Evolutionary conservation across 2,113 vertebrate species (phyloP).

Genomic region (Tylochromis polylepis): DNA sequence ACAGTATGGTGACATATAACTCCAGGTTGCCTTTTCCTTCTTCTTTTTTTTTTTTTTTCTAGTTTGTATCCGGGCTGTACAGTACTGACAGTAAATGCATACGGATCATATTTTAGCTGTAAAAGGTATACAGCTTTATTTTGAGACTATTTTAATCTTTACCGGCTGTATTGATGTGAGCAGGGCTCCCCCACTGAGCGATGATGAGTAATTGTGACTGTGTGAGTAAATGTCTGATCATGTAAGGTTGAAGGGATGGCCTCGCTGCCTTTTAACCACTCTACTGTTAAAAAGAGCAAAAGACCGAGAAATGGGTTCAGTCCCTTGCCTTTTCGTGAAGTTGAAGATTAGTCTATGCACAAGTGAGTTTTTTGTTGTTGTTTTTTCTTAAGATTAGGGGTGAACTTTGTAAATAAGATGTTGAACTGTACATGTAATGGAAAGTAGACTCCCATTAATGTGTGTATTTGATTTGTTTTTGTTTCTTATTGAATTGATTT

Average conservation of each 20-base stretch:
- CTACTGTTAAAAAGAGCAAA: conserved; percentile 48
- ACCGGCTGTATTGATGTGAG: conserved; percentile 51
- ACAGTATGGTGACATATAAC: background rate
- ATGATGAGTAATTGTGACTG: conserved; percentile 10
- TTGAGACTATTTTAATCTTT: background rate
- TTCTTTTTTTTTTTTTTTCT: background rate
- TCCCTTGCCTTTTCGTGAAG: conserved; percentile 12
- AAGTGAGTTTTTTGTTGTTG: background rate
- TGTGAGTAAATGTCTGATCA: background rate
- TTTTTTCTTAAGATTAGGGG: background rate
- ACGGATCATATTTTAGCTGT: conserved; percentile 16
- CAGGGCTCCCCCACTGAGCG: conserved; percentile 71
- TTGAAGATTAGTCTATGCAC: conserved; percentile 27
- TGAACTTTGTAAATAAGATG: conserved; percentile 43
- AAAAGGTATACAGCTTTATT: background rate
- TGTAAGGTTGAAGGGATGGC: conserved; percentile 5
- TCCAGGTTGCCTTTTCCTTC: background rate
- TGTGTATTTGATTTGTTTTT: conserved; percentile 19
- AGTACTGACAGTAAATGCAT: background rate
- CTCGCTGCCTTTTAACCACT: conserved; percentile 68
- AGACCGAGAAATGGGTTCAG: background rate
- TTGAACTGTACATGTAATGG: conserved; percentile 5
- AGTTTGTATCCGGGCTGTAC: background rate
- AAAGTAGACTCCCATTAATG: conserved; percentile 21
- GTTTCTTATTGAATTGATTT: background rate